Evolutionary conservation across 2,113 vertebrate genomes (phyloP).

Genomic region (Lophochroa leadbeateri): DNA sequence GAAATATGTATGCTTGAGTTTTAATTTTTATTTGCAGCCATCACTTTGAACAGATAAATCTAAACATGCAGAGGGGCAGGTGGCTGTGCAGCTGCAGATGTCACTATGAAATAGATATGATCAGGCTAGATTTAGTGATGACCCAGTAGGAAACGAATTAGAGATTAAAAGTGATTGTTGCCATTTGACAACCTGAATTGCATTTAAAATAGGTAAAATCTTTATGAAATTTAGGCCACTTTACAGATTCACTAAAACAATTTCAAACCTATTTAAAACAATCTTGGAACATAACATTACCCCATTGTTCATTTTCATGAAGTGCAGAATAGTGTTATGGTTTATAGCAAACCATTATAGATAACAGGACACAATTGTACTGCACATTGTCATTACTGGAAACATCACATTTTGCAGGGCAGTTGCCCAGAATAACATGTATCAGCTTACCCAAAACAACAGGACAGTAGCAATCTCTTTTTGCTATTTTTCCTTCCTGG

Average conservation of each 20-base stretch:
- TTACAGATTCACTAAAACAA: conserved; percentile 7
- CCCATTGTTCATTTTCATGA: background rate
- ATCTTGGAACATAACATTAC: background rate
- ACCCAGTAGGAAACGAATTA: conserved; percentile 9
- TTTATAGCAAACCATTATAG: conserved; percentile 28
- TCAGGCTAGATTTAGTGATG: background rate
- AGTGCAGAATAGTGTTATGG: background rate
- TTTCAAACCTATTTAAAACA: conserved; percentile 32
- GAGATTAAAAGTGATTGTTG: background rate
- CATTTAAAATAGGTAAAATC: conserved; percentile 45
- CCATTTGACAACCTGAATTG: conserved; percentile 1
- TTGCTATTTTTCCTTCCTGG: background rate
- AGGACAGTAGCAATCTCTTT: background rate
- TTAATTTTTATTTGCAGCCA: conserved; percentile 8
- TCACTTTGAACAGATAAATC: background rate
- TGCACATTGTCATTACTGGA: background rate
- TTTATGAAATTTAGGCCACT: conserved; percentile 27
- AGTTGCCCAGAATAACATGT: background rate
- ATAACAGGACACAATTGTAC: conserved; percentile 4
- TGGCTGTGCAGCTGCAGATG: conserved; percentile 33
- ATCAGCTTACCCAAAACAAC: background rate
- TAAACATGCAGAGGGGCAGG: conserved; percentile 4
- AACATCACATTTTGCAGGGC: background rate
- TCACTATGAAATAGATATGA: conserved; percentile 6
- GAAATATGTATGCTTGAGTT: background rate